A percentile compares a stretch with the other conserved stretches of the same genome.
Conservation (phyloP, 2,888 invertebrate genomes). For the Drosophila pseudotalamancana region DNA sequence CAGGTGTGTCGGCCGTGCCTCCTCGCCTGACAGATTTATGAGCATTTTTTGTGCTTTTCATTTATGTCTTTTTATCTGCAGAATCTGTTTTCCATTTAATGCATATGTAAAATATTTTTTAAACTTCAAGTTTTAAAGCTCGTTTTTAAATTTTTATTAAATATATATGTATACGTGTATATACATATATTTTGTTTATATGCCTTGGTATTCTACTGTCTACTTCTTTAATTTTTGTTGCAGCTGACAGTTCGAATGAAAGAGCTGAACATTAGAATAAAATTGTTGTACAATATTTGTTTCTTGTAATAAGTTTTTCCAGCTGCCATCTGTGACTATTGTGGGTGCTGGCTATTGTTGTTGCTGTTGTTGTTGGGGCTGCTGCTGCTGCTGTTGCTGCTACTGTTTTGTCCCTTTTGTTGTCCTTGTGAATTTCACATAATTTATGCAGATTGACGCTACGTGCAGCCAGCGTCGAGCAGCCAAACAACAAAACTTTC, state of each 20-base stretch:
- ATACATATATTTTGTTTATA: too few species aligned
- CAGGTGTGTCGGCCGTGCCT: slow-evolving; percentile 20
- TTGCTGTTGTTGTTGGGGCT: slow-evolving; percentile 2
- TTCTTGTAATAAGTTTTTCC: slow-evolving; percentile 68
- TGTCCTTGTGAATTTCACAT: slow-evolving; percentile 75
- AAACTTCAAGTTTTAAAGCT: too few species aligned
- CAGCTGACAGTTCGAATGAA: slow-evolving; percentile 14
- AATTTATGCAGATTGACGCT: slow-evolving; percentile 77
- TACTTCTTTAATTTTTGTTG: not conserved
- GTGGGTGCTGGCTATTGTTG: slow-evolving; percentile 11
- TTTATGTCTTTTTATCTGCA: not conserved
- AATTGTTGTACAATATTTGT: slow-evolving; percentile 68
- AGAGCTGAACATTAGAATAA: slow-evolving; percentile 44
- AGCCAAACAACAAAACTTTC: slow-evolving; percentile 35
- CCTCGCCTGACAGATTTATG: slow-evolving; percentile 40
- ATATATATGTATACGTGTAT: too few species aligned
- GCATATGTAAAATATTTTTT: not conserved
- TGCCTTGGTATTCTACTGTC: not conserved
- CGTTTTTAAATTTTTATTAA: too few species aligned
- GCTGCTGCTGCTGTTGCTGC: slow-evolving; percentile 11
- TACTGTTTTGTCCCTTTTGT: slow-evolving; percentile 51
- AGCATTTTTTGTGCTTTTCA: slow-evolving; percentile 10
- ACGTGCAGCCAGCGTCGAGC: slow-evolving; percentile 66
- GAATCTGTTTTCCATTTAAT: not conserved
- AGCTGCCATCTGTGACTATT: slow-evolving; percentile 46